Conservation (phyloP, 2,888 invertebrate species). For the Tetragonisca angustula region DNA sequence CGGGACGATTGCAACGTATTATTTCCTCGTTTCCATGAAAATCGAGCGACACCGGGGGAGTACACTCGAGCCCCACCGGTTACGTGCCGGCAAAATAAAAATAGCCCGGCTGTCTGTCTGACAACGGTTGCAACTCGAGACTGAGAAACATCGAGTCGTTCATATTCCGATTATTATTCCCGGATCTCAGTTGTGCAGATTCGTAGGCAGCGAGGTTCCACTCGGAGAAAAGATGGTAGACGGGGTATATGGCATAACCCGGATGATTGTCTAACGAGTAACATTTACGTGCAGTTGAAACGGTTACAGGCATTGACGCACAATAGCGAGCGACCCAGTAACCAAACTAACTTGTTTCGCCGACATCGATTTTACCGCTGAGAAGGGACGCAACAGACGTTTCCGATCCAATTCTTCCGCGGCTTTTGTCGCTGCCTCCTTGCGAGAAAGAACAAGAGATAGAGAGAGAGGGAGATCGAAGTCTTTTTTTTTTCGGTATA, state of each 20-base stretch:
- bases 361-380: constrained; percentile 60
- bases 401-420: constrained; percentile 42
- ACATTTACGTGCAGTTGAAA: constrained; percentile 48
- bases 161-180: no score
- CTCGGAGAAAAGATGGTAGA: not conserved
- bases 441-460: not conserved
- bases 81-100: not conserved
- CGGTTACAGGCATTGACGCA: constrained; percentile 50
- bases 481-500: not conserved
- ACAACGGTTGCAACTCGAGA: no score
- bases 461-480: not conserved
- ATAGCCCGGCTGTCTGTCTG: no score
- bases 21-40: not conserved
- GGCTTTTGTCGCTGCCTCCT: constrained; percentile 14
- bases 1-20: no score
- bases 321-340: constrained; percentile 62
- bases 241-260: not conserved
- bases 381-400: constrained; percentile 53
- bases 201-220: no score
- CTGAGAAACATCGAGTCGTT: no score
- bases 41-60: not conserved
- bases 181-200: no score
- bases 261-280: constrained; percentile 7
- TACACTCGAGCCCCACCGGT: no score
- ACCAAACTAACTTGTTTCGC: constrained; percentile 63